Base-by-base conservation (phyloP, 1,140 invertebrate species). In the Drosophila baimaii region DNA sequence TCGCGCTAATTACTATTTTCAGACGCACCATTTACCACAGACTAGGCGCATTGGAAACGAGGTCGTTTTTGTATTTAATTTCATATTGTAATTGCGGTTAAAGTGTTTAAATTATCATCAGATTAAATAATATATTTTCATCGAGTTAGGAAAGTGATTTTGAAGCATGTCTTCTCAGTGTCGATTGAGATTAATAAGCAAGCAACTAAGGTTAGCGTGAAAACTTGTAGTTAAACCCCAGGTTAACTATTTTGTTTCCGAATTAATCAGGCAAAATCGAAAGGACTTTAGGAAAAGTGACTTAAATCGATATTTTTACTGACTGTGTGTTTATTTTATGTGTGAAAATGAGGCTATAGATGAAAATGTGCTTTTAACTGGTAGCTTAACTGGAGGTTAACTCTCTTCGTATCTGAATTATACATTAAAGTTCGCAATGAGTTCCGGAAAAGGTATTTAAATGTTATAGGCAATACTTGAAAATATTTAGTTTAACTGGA, bases 1-100 rank as follows among this genome's bases (percentile, higher is more conserved):
- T 54, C 51, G 39, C 27, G 37, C 21, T 64, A 44, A 59, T 59
- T 65, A 44, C 55, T 59, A 44, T 41, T 63, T 63, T 63, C 51
- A 57, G 33, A 63, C 59, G 33, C 51, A 31, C 31, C 37, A 33
- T 59, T 59, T 43, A 21, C 35, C 12, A 29, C 13, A 21, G 52
- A 41, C 27, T 35, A 31, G 25, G 49, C 21, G 29, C 57, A 58
- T 46, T 46, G 23, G 8, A 46, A 59, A 23, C 57, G 57, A 59
- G 57, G 57, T 59, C 23, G 17, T 31, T 29, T 31, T 47, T 23
- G 13, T 35, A 21, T 35, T 54, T 54, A 1, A 54, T 54, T 54
- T 21, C 35, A 54, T 54, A 54, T 35, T 23, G 51, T n/a, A 35
- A 54, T 23, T 54, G 51, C 5, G 51, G 31, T 54, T 23, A 54